Conservation (phyloP, 2,888 invertebrate species). For the Choristoneura rosaceana region DNA sequence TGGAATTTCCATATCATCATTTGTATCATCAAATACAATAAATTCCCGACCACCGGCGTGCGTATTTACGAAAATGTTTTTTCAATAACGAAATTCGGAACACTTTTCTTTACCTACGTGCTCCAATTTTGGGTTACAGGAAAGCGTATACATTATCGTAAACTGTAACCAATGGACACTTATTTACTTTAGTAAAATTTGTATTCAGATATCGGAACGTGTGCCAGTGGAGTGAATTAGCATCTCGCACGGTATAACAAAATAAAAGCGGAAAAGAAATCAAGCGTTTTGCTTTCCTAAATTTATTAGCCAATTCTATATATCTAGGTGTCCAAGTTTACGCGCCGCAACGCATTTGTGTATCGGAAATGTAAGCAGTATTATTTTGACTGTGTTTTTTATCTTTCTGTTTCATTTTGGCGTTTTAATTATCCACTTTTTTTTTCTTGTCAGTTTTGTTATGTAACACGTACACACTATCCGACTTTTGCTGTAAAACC, state of each 20-base stretch:
- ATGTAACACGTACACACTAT: too few species aligned
- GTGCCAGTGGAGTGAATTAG: slow-evolving; percentile 35
- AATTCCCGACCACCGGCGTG: slow-evolving; percentile 36
- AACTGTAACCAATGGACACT: slow-evolving; percentile 48
- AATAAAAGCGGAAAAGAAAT: slow-evolving; percentile 25
- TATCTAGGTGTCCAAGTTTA: background rate
- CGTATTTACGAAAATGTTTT: slow-evolving; percentile 53
- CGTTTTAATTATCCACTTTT: too few species aligned
- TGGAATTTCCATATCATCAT: slow-evolving; percentile 42
- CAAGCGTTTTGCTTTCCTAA: slow-evolving; percentile 18
- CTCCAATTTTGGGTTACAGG: slow-evolving; percentile 43
- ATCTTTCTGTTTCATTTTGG: background rate
- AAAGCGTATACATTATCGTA: slow-evolving; percentile 46
- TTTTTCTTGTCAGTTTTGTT: too few species aligned
- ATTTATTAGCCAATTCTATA: slow-evolving; percentile 2
- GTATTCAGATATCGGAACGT: slow-evolving; percentile 44
- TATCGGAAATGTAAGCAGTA: background rate
- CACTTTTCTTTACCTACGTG: slow-evolving; percentile 52
- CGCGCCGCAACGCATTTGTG: too few species aligned
- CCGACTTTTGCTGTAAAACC: too few species aligned
- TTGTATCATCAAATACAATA: slow-evolving; percentile 41
- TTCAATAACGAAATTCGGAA: slow-evolving; percentile 58
- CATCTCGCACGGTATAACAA: slow-evolving; percentile 4
- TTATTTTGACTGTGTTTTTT: background rate
- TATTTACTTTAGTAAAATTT: slow-evolving; percentile 47